These are phyloP conservation scores for Scortum barcoo DNA, from an alignment of 2,113 vertebrate genomes.

Conservation along the genomic window DNA sequence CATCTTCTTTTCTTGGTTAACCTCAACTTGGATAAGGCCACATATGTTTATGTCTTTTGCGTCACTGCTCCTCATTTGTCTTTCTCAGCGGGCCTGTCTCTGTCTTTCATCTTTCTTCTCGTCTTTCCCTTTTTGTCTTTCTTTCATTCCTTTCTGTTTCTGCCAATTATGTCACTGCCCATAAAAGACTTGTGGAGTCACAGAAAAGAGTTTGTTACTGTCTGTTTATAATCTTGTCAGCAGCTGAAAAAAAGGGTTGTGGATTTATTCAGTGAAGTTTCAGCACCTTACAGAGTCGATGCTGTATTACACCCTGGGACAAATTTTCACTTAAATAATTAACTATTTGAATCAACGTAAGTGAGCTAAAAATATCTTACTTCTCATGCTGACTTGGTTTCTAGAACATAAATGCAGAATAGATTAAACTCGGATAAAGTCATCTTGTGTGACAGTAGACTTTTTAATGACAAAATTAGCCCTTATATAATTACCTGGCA, in stretches of 20 bases:
- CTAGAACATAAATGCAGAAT: too few relatives aligned
- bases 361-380: background rate
- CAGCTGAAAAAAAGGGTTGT: background rate
- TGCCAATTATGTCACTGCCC: background rate
- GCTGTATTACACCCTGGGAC: background rate
- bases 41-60: slow-evolving; percentile 48
- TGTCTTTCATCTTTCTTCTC: background rate
- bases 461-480: too few relatives aligned
- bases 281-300: background rate
- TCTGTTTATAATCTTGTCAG: background rate
- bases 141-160: background rate
- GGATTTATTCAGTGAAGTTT: background rate
- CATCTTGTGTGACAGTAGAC: background rate
- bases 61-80: slow-evolving; percentile 34
- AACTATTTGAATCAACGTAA: background rate
- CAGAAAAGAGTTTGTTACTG: background rate
- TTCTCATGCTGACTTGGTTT: background rate
- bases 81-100: background rate
- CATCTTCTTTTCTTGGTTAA: slow-evolving; percentile 52
- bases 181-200: background rate
- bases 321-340: background rate
- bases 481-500: too few relatives aligned
- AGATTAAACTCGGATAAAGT: background rate
- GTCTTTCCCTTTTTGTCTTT: slow-evolving; percentile 5
- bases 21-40: slow-evolving; percentile 20